Base-by-base conservation (phyloP, 2,113 vertebrate genomes). In the Limanda limanda region DNA sequence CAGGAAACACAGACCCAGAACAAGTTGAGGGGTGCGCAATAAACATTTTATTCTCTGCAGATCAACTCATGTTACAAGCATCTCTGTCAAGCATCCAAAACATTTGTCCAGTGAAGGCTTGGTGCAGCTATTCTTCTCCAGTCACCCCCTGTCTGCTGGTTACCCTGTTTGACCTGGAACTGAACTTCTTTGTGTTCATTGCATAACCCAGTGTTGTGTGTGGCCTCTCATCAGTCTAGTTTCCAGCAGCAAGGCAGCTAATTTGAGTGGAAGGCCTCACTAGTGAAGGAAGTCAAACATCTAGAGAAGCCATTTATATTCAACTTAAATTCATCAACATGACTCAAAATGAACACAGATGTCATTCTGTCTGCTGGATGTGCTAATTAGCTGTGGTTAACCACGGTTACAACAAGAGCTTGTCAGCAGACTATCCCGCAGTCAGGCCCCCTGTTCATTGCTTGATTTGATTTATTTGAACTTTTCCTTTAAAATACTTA, bases 111-210 rank as follows among this genome's bases (percentile, higher is more conserved):
- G 56, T 65, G 23, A 68, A 71, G 54, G 23, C 1, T 6, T 5
- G 20, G 17, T 60, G 35, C 45, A 60, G 69, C 68, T 58, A 48
- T 21, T 59, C n/a, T 60, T 25, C 35, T 47, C 63, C 48, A 18
- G 59, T 63, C 23, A 56, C 14, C 45, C 45, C 45, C 45, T 47
- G 45, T 14, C 45, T 13, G 45, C 45, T 17, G 45, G 17, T 59
- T 58, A 65, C 27, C 58, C 40, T 54, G 71, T 83, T 35, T 70
- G 52, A 65, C 62, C 74, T 78, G 57, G 52, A 71, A 55, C 15
- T 64, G 27, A 84, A 86, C 67, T 64, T 67, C 23, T 65, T 74
- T 65, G 45, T 78, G 57, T 45, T 70, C 12, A 64, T 73, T 82
- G 55, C 58, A 62, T 80, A 81, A 83, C 62, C 73, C n/a, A 55